These are phyloP conservation scores for Sphyrna mokarran DNA, from an alignment of 2,113 vertebrate species.

Conservation along the genomic window DNA sequence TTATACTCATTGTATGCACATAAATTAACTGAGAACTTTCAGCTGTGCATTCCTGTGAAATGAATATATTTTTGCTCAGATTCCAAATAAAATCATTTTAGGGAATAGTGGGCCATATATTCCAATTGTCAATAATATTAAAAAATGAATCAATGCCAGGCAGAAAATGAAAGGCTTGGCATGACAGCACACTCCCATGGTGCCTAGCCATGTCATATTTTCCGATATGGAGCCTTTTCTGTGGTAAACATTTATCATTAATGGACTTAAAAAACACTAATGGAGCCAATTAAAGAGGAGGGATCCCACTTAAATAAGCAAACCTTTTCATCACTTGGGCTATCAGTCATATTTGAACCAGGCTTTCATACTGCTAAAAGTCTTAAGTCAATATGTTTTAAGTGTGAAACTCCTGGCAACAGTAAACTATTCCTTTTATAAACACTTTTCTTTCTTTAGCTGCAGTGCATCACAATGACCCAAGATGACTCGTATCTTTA, in stretches of 20 bases:
- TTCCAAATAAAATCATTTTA: slow-evolving; percentile 15
- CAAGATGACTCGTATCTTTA: background rate
- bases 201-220: background rate
- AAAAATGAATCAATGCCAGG: background rate
- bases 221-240: background rate
- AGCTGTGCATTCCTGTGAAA: background rate
- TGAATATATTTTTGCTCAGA: background rate
- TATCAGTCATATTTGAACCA: background rate
- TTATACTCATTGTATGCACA: background rate
- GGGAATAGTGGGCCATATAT: background rate
- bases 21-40: slow-evolving; percentile 2
- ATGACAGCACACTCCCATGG: background rate
- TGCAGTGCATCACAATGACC: background rate
- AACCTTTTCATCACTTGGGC: background rate
- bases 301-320: background rate
- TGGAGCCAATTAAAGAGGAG: background rate
- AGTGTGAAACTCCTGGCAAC: slow-evolving; percentile 21
- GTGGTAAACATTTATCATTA: background rate
- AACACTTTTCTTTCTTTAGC: slow-evolving; percentile 12
- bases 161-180: background rate
- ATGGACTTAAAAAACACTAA: background rate
- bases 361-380: background rate
- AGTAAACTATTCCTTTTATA: slow-evolving; percentile 23
- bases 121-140: background rate
- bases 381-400: slow-evolving; percentile 21